Percentiles rank a stretch among this genome's conserved stretches.
phyloP scores from a whole-genome alignment of 1,140 invertebrate species.

The Drosophila sproati region DNA sequence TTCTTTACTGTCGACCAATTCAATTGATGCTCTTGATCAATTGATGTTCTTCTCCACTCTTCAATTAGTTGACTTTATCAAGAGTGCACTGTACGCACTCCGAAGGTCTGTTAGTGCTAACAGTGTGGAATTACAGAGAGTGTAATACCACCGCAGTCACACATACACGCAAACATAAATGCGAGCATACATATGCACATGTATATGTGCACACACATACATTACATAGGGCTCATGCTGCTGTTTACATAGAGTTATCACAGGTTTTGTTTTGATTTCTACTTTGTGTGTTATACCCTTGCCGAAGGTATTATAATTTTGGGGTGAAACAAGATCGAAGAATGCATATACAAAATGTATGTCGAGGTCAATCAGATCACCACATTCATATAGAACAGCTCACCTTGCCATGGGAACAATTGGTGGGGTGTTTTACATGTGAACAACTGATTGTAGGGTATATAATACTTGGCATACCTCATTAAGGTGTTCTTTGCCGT shows the following conservation, averaged over 20 bases:
- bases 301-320: neutral
- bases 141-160: neutral
- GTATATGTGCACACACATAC: constrained; percentile 8
- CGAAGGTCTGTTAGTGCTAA: constrained; percentile 53
- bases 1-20: no score
- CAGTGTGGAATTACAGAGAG: constrained; percentile 50
- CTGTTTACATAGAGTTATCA: constrained; percentile 65
- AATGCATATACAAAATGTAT: no score
- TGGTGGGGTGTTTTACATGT: neutral
- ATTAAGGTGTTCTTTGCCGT: constrained; percentile 14
- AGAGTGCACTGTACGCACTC: constrained; percentile 25
- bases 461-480: neutral
- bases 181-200: constrained; percentile 6
- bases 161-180: constrained; percentile 1
- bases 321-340: no score
- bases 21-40: no score
- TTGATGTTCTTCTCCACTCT: no score
- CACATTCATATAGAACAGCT: no score
- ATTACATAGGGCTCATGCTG: neutral
- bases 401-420: no score
- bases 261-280: constrained; percentile 64
- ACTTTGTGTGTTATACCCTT: constrained; percentile 35
- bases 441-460: neutral
- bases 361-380: no score
- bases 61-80: neutral